Evolutionary conservation across 2,113 vertebrate genomes (phyloP).

Genomic region (Cariama cristata): DNA sequence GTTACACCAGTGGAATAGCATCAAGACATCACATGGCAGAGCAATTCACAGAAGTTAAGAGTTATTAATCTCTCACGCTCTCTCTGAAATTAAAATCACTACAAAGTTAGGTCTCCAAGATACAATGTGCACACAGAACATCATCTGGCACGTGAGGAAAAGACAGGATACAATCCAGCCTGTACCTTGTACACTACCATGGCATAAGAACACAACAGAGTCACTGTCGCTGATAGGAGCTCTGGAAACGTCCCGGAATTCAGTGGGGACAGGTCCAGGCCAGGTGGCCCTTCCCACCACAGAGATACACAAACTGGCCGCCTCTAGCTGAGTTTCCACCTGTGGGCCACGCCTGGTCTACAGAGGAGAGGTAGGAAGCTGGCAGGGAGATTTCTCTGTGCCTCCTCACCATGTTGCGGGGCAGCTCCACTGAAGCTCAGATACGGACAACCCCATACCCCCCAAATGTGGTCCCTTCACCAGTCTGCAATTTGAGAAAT

Average conservation of each 20-base stretch:
- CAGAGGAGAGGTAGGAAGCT: neutral
- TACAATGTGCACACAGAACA: neutral
- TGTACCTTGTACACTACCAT: fast-evolving
- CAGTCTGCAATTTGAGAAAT: neutral
- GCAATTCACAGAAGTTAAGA: neutral
- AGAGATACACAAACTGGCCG: neutral
- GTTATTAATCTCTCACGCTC: neutral
- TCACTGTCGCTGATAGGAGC: fast-evolving
- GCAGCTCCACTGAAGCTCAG: neutral
- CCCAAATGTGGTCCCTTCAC: neutral
- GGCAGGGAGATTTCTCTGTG: neutral
- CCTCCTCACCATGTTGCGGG: fast-evolving
- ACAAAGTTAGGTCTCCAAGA: neutral
- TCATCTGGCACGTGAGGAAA: neutral
- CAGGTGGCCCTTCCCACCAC: neutral
- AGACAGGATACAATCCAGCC: fast-evolving
- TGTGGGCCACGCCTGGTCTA: neutral
- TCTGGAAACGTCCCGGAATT: neutral
- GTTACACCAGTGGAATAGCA: neutral
- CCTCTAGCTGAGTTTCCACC: fast-evolving
- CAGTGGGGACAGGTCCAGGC: too few relatives aligned
- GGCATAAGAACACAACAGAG: neutral
- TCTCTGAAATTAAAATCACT: neutral
- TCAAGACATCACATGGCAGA: neutral
- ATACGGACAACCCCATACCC: neutral